These are phyloP conservation scores for Troides oblongomaculatus DNA, from an alignment of 2,888 invertebrate species.

Conservation along the genomic window DNA sequence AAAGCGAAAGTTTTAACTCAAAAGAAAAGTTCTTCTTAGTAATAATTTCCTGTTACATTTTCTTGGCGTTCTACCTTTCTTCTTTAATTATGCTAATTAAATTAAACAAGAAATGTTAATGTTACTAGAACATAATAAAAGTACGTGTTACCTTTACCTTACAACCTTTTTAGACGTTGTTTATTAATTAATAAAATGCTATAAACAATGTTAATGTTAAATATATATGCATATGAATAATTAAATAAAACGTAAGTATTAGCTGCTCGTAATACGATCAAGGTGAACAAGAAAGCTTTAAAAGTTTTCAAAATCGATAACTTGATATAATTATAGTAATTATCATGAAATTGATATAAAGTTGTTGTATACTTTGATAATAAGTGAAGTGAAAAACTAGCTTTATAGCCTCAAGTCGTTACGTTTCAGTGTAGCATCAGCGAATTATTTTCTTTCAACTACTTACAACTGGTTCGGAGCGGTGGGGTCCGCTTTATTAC, in stretches of 20 bases:
- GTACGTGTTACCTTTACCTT: background rate
- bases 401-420: conserved; percentile 2
- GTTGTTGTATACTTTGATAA: background rate
- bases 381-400: background rate
- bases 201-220: background rate
- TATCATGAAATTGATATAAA: conserved; percentile 36
- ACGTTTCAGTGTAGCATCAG: conserved; percentile 29
- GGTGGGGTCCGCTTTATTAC: conserved; percentile 48
- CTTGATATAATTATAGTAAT: conserved; percentile 53
- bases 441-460: conserved; percentile 35
- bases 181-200: background rate
- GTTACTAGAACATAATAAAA: background rate
- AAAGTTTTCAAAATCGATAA: conserved; percentile 60
- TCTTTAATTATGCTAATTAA: background rate
- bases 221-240: background rate
- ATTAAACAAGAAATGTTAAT: background rate
- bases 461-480: conserved; percentile 57
- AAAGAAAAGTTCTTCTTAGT: background rate
- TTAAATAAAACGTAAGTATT: too few species aligned
- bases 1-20: background rate
- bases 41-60: background rate
- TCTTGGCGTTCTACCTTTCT: background rate
- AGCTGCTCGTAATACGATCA: conserved; percentile 12
- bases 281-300: conserved; percentile 31
- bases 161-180: background rate